Evolutionary conservation across 2,113 vertebrate species (phyloP), one percentile per base, ranked within the genome.

Genomic region (Neolamprologus sp.): DNA sequence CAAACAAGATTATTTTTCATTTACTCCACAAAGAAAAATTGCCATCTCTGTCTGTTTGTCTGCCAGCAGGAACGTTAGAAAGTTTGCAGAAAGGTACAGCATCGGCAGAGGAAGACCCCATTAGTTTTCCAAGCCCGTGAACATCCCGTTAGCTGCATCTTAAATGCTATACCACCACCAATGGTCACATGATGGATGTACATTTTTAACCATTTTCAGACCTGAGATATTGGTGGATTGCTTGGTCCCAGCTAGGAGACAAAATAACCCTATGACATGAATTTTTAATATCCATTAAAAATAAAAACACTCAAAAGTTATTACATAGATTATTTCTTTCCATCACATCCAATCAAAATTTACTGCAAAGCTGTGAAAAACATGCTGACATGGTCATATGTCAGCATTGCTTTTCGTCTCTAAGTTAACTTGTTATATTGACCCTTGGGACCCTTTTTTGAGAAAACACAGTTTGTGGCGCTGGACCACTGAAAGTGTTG

Each of bases 301-400:
- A 3, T 5, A 42, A 45, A 23, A 42, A 16, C 65, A 71, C 7
- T 0, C n/a, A 23, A 42, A 71, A 9, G 5, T 73, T 45, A 26
- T 16, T 1, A 45, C 3, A 45, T 45, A 26, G 8, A 26, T 45
- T 73, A 16, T 73, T 73, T 45, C 21, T 73, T 73, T 73, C 65
- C 37, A 73, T 10, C 6, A 31, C 16, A 49, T 19, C 4, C 0
- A 0, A 47, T 75, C 42, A 49, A 49, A 0, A 75, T 49, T 19
- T 28, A 11, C 16, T 31, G 23, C 16, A 49, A 75, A 4, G 68
- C 23, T 49, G 7, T 0, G 21, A 75, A 75, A 75, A 60, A 4
- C 57, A 33, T 60, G 16, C 57, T 60, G 1, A 49, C 42, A 31
- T 19, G 13, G 21, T 45, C 13, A 47, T 28, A 47, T 47, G 9